Evolutionary conservation across 2,797 vertebrate genomes (phyloP).

Genomic region (Galagoides demidoff): DNA sequence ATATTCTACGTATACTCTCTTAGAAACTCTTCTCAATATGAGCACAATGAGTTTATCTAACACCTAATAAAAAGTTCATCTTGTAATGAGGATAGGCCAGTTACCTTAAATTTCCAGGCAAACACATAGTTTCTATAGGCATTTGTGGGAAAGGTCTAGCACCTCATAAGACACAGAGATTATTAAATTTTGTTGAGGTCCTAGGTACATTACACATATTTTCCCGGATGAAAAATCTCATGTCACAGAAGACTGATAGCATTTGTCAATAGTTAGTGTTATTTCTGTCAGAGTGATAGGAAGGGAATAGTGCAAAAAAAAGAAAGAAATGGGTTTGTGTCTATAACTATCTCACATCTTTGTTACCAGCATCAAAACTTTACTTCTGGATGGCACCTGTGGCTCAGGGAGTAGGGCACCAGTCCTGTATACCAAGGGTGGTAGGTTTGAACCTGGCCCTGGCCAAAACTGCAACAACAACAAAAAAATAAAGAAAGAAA

Average conservation of each 20-base stretch:
- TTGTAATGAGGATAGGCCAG: slow-evolving; percentile 4
- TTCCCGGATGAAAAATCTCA: slow-evolving; percentile 56
- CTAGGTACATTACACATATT: slow-evolving; percentile 26
- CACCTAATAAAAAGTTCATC: slow-evolving; percentile 60
- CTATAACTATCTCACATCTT: background rate
- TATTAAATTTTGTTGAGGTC: slow-evolving; percentile 71
- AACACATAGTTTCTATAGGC: slow-evolving; percentile 60
- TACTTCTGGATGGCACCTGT: background rate
- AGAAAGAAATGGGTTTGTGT: slow-evolving; percentile 6
- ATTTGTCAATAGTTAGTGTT: slow-evolving; percentile 64
- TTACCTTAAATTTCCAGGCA: slow-evolving; percentile 66
- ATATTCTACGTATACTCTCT: background rate
- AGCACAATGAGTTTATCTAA: slow-evolving; percentile 49
- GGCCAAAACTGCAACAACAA: too few relatives aligned
- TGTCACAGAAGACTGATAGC: slow-evolving; percentile 37
- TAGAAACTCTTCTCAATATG: slow-evolving; percentile 12
- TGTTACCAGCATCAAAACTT: background rate
- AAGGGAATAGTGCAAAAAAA: slow-evolving; percentile 19
- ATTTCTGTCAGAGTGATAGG: slow-evolving; percentile 62
- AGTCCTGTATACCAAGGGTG: too few relatives aligned
- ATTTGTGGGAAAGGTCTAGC: slow-evolving; percentile 59
- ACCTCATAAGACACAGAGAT: slow-evolving; percentile 59
- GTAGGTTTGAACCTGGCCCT: too few relatives aligned
- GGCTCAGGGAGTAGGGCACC: too few relatives aligned
- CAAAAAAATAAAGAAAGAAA: too few relatives aligned